phyloP scores from a whole-genome alignment of 2,888 invertebrate genomes.

The Caenorhabditis sulstoni region DNA sequence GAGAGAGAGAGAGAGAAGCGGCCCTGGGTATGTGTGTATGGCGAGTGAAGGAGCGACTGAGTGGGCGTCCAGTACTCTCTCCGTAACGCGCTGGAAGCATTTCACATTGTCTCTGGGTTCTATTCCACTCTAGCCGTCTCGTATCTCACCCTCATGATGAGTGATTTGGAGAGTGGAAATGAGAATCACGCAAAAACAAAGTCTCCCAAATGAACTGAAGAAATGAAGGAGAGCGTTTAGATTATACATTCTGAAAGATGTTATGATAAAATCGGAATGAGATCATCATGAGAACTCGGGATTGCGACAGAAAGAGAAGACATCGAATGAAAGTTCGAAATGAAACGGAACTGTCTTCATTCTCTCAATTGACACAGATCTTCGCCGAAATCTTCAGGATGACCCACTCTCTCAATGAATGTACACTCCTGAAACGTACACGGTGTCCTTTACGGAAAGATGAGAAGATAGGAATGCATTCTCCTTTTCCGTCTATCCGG shows the following conservation, averaged over 20 bases:
- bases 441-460: background rate
- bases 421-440: background rate
- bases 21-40: conserved; percentile 13
- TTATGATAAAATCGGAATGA: background rate
- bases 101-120: conserved; percentile 16
- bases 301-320: background rate
- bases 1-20: conserved; percentile 8
- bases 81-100: conserved; percentile 31
- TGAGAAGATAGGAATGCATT: background rate
- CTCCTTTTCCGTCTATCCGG: no score
- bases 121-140: background rate
- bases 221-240: background rate
- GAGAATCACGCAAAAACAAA: background rate
- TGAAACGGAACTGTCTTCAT: background rate
- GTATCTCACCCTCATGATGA: conserved; percentile 1
- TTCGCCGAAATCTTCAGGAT: background rate
- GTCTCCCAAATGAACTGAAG: conserved; percentile 9
- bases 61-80: conserved; percentile 32
- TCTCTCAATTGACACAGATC: background rate
- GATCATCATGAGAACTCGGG: no score
- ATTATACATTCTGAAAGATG: background rate
- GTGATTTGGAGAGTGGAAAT: conserved; percentile 4
- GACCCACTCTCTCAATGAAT: background rate
- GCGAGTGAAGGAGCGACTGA: conserved; percentile 25
- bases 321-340: background rate